These are phyloP conservation scores for Percopsis omiscomaycus DNA, from an alignment of 2,797 vertebrate species.

Conservation along the genomic window DNA sequence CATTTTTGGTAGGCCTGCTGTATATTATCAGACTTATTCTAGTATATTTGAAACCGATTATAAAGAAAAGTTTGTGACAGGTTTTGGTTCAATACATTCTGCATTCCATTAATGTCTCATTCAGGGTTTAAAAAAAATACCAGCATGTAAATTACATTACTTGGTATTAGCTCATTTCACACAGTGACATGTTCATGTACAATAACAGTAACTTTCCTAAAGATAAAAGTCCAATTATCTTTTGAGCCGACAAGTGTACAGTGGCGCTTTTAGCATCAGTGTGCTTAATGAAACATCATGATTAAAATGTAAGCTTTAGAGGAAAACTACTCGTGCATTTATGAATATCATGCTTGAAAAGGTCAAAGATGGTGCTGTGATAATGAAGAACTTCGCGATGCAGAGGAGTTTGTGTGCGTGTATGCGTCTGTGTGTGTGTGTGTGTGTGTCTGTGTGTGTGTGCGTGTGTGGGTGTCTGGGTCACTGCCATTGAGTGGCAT, in stretches of 20 bases:
- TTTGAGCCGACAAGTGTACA: slow-evolving; percentile 18
- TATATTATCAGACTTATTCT: no score
- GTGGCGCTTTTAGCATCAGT: slow-evolving; percentile 4
- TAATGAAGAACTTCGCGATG: slow-evolving; percentile 30
- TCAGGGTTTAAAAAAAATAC: not conserved
- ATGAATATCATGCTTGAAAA: slow-evolving; percentile 39
- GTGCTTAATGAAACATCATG: slow-evolving; percentile 25
- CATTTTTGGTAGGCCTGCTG: no score
- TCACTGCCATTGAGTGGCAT: not conserved
- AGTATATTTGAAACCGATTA: not conserved
- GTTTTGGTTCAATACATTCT: not conserved
- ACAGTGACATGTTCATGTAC: slow-evolving; percentile 10
- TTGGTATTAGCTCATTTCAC: slow-evolving; percentile 7
- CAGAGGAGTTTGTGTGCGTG: slow-evolving; percentile 12
- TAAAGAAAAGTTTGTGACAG: not conserved
- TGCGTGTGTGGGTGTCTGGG: not conserved
- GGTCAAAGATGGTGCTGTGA: slow-evolving; percentile 44
- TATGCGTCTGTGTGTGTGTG: not conserved
- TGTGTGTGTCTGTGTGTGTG: slow-evolving; percentile 9
- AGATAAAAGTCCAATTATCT: slow-evolving; percentile 28
- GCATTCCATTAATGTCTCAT: slow-evolving; percentile 1
- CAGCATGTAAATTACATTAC: not conserved
- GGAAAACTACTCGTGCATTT: slow-evolving; percentile 35
- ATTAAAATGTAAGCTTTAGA: slow-evolving; percentile 34
- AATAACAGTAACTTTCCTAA: slow-evolving; percentile 22